Evolutionary conservation across 2,888 invertebrate genomes (phyloP), one percentile per base, ranked within the genome.

Genomic region (Crossocerus cetratus): DNA sequence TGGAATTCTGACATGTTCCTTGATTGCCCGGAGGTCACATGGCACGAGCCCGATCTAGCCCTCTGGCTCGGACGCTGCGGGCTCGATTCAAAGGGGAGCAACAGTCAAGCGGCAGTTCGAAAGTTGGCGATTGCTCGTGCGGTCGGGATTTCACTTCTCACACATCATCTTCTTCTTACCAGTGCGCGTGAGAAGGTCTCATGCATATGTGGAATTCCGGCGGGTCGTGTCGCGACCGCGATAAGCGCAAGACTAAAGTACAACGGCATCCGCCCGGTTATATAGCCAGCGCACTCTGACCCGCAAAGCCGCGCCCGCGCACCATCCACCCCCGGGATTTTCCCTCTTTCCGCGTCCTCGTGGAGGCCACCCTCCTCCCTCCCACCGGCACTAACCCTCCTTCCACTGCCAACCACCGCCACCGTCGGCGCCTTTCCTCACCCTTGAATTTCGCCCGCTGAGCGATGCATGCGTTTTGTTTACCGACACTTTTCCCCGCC

Each of bases 301-400:
- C 89, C 87, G 88, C 88, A 87, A 87, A 87, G 86, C 85, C 86
- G 88, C 89, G 89, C 89, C 87, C 84, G 89, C 89, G 89, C 89
- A 87, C 73, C 74, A 87, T 81, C 84, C 81, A 82, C 83, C 82
- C 79, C 73, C 70, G 69, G 77, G 74, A 76, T 77, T 81, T 77
- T 78, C 75, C 76, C 81, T 78, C 70, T 16, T 16, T 16, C 73
- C 64, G 78, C 72, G 73, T 65, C 75, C 77, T 77, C 77, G 74
- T 74, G 65, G 32, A 32, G 32, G 8, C 69, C 73, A 75, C 73
- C 74, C 58, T 74, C 65, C 76, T 74, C 70, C 61, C 79, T 70
- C 49, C 58, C 65, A 71, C 60, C 62, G 72, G 78, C 69, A 68
- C 72, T 65, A 69, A 59, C 59, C 69, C 66, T 57, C 62, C 67